Conservation (phyloP, 2,888 invertebrate genomes). For the Arrhopalites spinosus region DNA sequence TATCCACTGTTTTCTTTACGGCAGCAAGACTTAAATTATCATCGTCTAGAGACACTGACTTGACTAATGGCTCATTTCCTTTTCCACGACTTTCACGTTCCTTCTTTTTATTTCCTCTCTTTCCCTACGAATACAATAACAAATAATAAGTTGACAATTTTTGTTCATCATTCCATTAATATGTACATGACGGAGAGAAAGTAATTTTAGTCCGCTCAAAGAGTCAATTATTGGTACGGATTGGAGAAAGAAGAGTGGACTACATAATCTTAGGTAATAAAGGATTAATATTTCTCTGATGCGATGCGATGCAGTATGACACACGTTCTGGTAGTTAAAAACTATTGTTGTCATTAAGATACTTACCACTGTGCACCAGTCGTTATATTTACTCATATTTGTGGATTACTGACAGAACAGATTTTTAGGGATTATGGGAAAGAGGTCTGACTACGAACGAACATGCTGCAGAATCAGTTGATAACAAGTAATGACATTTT, state of each 20-base stretch:
- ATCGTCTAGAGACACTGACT: slow-evolving; percentile 53
- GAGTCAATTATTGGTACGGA: too few species aligned
- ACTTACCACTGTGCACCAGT: slow-evolving; percentile 2
- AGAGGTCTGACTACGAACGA: neutral
- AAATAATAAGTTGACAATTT: neutral
- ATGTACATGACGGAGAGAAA: too few species aligned
- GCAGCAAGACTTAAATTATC: slow-evolving; percentile 37
- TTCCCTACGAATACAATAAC: slow-evolving; percentile 11
- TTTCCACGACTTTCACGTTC: slow-evolving; percentile 36
- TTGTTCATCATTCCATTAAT: too few species aligned
- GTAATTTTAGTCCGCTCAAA: too few species aligned
- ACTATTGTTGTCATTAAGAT: too few species aligned
- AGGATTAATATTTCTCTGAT: too few species aligned
- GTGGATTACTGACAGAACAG: neutral
- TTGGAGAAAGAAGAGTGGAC: too few species aligned
- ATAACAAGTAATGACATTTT: too few species aligned
- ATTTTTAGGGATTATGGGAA: neutral
- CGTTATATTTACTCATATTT: neutral
- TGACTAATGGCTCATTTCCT: slow-evolving; percentile 47
- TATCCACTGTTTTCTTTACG: slow-evolving; percentile 26
- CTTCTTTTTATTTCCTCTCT: slow-evolving; percentile 40
- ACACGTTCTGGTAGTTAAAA: too few species aligned
- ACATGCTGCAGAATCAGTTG: too few species aligned
- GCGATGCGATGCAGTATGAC: too few species aligned
- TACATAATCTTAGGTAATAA: too few species aligned